A percentile compares a stretch with the other conserved stretches of the same genome.
Conservation (phyloP, 2,113 vertebrate genomes). For the Ptilonorhynchus violaceus region DNA sequence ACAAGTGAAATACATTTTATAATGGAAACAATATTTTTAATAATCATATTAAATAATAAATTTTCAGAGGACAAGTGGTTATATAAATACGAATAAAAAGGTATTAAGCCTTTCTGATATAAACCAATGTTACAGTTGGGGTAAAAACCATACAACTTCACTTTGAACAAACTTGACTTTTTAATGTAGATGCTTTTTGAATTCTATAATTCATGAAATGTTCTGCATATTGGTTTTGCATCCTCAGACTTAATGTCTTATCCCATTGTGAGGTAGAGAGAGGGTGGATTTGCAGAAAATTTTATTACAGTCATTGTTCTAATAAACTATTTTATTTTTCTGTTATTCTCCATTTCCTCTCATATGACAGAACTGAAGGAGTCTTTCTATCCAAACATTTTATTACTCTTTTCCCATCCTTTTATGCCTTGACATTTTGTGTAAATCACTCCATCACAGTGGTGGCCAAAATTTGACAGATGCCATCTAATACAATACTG, state of each 20-base stretch:
- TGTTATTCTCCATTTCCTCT: not conserved
- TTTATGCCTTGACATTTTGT: not conserved
- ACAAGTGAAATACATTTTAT: not conserved
- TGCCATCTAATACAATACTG: not conserved
- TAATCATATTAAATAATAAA: not conserved
- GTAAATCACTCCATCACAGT: not conserved
- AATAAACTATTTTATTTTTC: not conserved
- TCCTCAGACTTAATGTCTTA: not conserved
- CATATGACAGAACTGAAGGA: not conserved
- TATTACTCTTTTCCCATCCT: not conserved
- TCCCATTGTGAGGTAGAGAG: rapidly evolving
- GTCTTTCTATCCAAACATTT: not conserved
- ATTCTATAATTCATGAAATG: not conserved
- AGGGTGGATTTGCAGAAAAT: not conserved
- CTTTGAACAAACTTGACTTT: not conserved
- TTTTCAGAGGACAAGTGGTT: not conserved
- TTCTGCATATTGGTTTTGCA: not conserved
- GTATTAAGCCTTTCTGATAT: not conserved
- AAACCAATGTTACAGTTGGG: not conserved
- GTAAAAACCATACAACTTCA: not conserved
- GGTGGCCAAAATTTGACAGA: not conserved
- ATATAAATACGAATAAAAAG: not conserved
- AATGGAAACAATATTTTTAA: not conserved
- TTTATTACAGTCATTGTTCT: not conserved
- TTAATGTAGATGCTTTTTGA: not conserved